Percentiles rank a stretch among this genome's conserved stretches.
Evolutionary conservation across 2,888 invertebrate species (phyloP).

Genomic region (Andrena haemorrhoa): DNA sequence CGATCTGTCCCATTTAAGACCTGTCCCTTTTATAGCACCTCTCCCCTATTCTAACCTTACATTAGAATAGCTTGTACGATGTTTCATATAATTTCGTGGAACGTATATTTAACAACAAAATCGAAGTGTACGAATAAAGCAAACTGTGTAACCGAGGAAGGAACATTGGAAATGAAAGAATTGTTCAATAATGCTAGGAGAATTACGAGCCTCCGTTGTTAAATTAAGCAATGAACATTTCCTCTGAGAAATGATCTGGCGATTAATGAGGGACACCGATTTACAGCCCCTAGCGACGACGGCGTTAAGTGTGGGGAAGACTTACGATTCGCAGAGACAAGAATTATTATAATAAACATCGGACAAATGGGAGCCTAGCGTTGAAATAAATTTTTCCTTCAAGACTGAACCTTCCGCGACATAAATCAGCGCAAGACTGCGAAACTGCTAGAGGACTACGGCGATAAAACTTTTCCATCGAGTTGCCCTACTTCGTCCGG

Average conservation of each 20-base stretch:
- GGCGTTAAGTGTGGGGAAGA: not conserved
- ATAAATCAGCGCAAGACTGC: slow-evolving; percentile 43
- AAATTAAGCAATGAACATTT: not conserved
- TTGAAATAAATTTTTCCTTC: slow-evolving; percentile 44
- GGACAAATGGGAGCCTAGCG: slow-evolving; percentile 27
- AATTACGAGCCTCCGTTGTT: not conserved
- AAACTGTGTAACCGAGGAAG: too few species aligned
- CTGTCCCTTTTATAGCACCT: too few species aligned
- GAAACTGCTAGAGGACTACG: slow-evolving; percentile 41
- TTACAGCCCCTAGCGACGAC: not conserved
- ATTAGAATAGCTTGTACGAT: too few species aligned
- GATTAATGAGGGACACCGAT: not conserved
- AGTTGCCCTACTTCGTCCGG: slow-evolving; percentile 8
- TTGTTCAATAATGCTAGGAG: not conserved
- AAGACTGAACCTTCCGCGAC: slow-evolving; percentile 3
- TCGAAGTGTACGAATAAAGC: too few species aligned
- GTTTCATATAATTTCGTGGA: too few species aligned
- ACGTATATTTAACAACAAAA: too few species aligned
- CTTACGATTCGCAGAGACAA: slow-evolving; percentile 11
- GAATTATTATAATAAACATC: slow-evolving; percentile 52
- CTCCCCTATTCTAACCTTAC: too few species aligned
- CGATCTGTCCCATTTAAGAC: too few species aligned
- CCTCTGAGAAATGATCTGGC: not conserved
- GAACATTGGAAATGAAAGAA: too few species aligned
- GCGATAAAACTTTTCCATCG: slow-evolving; percentile 57